Base-by-base conservation (phyloP, 2,888 invertebrate species). In the Volucella bombylans region DNA sequence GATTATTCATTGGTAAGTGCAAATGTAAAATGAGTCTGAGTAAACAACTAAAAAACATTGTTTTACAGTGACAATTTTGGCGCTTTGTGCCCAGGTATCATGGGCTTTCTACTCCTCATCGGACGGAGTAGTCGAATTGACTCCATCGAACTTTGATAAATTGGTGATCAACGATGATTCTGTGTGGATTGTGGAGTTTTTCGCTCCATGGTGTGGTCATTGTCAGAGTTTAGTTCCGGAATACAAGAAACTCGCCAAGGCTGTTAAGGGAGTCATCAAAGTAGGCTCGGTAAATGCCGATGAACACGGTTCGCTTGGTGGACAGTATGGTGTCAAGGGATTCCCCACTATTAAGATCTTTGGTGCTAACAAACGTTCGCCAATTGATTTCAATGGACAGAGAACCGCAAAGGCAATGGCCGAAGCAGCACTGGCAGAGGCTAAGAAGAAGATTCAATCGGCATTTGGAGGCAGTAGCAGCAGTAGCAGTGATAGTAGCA, bases 311-410 rank as follows among this genome's bases (percentile, higher is more conserved):
- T 94, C 95, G 6, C 92, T 99, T 0, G 96, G 95, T 43, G 93
- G 94, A 1, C 95, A 95, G 88, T 99, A 94, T 92, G 95, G 95
- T 52, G 95, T 99, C 45, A 93, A 94, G 87, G 98, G 99, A 64
- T 99, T 98, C 91, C 99, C 99, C 3, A 98, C 99, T 0, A 95
- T 99, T 86, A 99, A 99, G 92, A 95, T 99, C 57, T 99, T 99
- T 91, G 96, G 96, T 0, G 93, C 93, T 0, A 95, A 97, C 90
- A 98, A 98, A 92, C 94, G 94, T 65, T 95, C 94, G 82, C 97
- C 98, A 6, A 94, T 94, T 47, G 97, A 97, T 86, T 99, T 95
- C 92, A 95, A 95, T 89, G 98, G 98, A 0, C 94, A 94, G 62
- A 94, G 99, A 89, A 96, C 96, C 8, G 98, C 98, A 0, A 94